phyloP scores from a whole-genome alignment of 2,888 invertebrate genomes.

The Archips crataeganus region DNA sequence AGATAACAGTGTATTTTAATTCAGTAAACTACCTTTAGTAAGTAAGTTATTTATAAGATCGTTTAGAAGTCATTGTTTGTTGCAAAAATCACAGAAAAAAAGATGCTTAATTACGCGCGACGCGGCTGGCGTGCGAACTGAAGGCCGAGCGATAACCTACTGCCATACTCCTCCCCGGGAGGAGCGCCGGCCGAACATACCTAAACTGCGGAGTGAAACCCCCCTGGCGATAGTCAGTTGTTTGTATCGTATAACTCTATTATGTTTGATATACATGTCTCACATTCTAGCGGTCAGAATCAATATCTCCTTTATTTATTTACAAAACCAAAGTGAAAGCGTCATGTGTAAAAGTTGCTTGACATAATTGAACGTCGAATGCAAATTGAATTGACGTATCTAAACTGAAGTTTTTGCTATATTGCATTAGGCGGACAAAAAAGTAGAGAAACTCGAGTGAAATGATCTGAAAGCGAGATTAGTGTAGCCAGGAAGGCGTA shows the following conservation, averaged over 20 bases:
- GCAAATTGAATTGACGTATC: constrained; percentile 39
- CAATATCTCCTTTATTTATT: constrained; percentile 24
- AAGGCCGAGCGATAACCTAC: too few relatives aligned
- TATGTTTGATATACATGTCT: neutral
- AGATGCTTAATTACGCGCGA: too few relatives aligned
- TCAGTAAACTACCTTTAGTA: too few relatives aligned
- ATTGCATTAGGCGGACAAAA: constrained; percentile 34
- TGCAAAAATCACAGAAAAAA: too few relatives aligned
- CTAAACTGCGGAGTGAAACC: too few relatives aligned
- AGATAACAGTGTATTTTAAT: too few relatives aligned
- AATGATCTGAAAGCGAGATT: constrained; percentile 39
- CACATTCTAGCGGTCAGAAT: constrained; percentile 18
- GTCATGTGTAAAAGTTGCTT: constrained; percentile 27
- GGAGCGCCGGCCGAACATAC: too few relatives aligned
- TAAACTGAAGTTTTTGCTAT: constrained; percentile 27
- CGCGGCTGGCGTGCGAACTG: too few relatives aligned
- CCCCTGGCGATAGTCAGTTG: too few relatives aligned
- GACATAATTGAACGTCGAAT: constrained; percentile 35
- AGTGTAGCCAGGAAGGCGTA: constrained; percentile 29
- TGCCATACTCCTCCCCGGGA: too few relatives aligned
- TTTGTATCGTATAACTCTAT: neutral
- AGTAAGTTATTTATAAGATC: too few relatives aligned
- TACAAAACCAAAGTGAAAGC: constrained; percentile 27
- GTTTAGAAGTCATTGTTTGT: too few relatives aligned
- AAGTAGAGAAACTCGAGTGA: constrained; percentile 37